Conservation (phyloP, 2,888 invertebrate genomes). For the Eilema caniola region DNA sequence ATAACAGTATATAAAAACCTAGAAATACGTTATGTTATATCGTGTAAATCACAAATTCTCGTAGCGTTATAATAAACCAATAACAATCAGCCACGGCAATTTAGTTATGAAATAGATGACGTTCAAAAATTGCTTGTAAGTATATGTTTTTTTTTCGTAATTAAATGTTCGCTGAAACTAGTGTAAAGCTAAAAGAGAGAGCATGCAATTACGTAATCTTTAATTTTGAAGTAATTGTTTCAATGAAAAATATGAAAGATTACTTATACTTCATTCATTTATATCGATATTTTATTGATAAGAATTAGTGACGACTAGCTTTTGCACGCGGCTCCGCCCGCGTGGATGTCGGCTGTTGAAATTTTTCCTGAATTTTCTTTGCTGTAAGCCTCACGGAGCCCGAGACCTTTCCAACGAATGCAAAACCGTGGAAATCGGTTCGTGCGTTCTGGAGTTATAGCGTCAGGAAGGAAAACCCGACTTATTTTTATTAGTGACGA, state of each 20-base stretch:
- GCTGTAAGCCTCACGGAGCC: too few relatives aligned
- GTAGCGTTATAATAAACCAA: background rate
- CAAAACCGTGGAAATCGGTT: too few relatives aligned
- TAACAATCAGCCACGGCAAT: conserved; percentile 5
- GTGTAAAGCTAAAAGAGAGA: conserved; percentile 14
- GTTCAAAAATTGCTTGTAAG: conserved; percentile 12
- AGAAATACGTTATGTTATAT: background rate
- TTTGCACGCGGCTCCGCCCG: too few relatives aligned
- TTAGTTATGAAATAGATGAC: conserved; percentile 19
- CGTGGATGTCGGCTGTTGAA: too few relatives aligned
- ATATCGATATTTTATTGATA: conserved; percentile 15
- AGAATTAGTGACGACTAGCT: background rate
- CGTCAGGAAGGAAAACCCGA: too few relatives aligned
- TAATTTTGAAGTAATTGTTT: background rate
- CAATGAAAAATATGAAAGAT: background rate
- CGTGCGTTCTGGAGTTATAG: too few relatives aligned
- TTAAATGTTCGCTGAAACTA: conserved; percentile 11
- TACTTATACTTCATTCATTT: background rate
- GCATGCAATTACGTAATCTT: conserved; percentile 7
- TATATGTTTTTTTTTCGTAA: conserved; percentile 15
- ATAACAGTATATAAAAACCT: background rate
- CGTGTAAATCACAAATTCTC: background rate
- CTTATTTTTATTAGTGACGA: too few relatives aligned
- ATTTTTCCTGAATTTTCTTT: too few relatives aligned
- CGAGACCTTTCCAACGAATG: too few relatives aligned